A percentile compares a stretch with the other conserved stretches of the same genome.
Evolutionary conservation across 2,113 vertebrate species (phyloP).

Genomic region (Rhizomys pruinosus): DNA sequence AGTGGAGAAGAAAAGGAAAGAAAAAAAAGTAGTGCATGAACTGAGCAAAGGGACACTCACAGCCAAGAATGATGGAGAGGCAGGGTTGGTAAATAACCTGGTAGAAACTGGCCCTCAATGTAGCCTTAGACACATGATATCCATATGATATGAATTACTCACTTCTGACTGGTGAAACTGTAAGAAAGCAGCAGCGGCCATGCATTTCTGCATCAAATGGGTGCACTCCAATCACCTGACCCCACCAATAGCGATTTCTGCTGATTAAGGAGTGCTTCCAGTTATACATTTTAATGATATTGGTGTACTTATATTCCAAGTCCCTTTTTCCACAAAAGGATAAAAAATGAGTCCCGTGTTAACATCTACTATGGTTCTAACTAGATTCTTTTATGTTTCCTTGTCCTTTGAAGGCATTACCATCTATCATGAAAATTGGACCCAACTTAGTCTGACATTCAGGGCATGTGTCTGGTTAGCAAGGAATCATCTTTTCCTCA

Average conservation of each 20-base stretch:
- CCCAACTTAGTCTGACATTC: neutral
- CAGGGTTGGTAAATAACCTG: neutral
- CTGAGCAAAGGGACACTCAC: neutral
- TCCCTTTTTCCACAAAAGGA: neutral
- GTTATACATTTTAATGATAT: neutral
- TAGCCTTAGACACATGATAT: neutral
- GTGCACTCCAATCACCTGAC: neutral
- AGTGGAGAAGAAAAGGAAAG: neutral
- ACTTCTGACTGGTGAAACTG: neutral
- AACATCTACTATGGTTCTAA: neutral
- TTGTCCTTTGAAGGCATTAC: neutral
- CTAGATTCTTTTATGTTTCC: neutral
- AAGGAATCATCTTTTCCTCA: neutral
- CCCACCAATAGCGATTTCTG: neutral
- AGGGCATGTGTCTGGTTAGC: neutral
- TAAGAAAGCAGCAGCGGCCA: neutral
- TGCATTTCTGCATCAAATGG: neutral
- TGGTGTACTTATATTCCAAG: neutral
- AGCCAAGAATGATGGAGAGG: neutral
- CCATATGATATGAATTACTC: neutral
- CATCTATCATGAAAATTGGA: conserved; percentile 10
- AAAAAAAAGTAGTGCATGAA: neutral
- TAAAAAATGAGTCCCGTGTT: neutral
- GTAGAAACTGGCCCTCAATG: neutral
- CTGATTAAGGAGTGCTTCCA: neutral